Percentiles rank a stretch among this genome's conserved stretches.
Evolutionary conservation across 1,140 invertebrate genomes (phyloP).

Genomic region (Pseudomyrmex cubaensis): DNA sequence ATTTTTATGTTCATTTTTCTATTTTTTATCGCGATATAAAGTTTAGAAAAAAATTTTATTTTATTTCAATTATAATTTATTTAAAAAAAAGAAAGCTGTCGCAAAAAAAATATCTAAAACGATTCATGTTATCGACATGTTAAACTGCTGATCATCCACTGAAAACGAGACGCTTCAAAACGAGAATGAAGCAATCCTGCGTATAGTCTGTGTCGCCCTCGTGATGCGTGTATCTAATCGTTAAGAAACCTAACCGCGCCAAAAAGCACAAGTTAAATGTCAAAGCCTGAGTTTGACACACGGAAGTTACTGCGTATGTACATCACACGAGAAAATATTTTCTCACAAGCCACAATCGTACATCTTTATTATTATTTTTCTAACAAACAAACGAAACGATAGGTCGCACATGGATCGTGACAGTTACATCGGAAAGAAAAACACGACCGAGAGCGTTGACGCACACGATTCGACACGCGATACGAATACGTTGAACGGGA

Average conservation of each 20-base stretch:
- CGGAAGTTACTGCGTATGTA: too few species aligned
- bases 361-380: neutral
- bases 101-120: neutral
- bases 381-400: neutral
- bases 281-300: constrained; percentile 21
- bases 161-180: neutral
- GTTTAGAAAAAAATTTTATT: neutral
- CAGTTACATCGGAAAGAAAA: neutral
- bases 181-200: constrained; percentile 7
- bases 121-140: neutral
- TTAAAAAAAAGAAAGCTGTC: neutral
- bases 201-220: constrained; percentile 12
- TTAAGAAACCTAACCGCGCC: constrained; percentile 10
- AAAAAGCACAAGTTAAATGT: constrained; percentile 36
- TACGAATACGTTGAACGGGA: neutral
- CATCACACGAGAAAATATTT: too few species aligned
- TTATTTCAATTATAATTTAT: constrained; percentile 4
- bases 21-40: neutral
- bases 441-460: neutral
- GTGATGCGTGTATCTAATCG: constrained; percentile 17
- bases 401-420: neutral
- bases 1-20: neutral
- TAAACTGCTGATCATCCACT: constrained; percentile 11
- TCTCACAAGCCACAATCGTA: too few species aligned
- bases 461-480: neutral